Percentiles rank a stretch among this genome's conserved stretches.
These are phyloP conservation scores for Melanotaenia nigrans DNA, from an alignment of 2,797 vertebrate species.

Conservation along the genomic window DNA sequence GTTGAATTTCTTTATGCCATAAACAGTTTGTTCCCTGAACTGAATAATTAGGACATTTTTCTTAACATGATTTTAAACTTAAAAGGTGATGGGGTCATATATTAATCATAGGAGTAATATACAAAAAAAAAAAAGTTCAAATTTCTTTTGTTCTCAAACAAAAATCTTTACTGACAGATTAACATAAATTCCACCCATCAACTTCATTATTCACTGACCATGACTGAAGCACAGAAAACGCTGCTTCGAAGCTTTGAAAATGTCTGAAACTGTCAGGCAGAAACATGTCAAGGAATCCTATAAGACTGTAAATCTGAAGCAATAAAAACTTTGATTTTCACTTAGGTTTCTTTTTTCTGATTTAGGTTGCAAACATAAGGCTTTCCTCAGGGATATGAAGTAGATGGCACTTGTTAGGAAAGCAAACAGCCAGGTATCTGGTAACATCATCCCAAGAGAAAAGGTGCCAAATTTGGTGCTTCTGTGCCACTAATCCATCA, in stretches of 20 bases:
- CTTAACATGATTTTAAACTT: no score
- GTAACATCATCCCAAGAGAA: background rate
- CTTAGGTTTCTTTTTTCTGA: background rate
- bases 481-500: background rate
- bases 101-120: background rate
- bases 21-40: background rate
- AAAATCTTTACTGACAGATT: no score
- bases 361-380: background rate
- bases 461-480: slow-evolving; percentile 1
- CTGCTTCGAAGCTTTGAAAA: background rate
- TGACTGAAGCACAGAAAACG: background rate
- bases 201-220: background rate
- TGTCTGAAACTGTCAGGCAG: background rate
- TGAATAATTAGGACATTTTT: no score
- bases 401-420: slow-evolving; percentile 10
- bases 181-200: no score
- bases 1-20: background rate
- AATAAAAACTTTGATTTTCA: background rate
- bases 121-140: no score
- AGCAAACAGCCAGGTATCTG: background rate
- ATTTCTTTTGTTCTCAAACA: no score
- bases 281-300: background rate
- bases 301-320: background rate
- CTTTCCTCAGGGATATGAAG: slow-evolving; percentile 11
- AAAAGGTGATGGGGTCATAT: background rate